Conservation (phyloP, 1,140 invertebrate species). For the Drosophila asahinai region DNA sequence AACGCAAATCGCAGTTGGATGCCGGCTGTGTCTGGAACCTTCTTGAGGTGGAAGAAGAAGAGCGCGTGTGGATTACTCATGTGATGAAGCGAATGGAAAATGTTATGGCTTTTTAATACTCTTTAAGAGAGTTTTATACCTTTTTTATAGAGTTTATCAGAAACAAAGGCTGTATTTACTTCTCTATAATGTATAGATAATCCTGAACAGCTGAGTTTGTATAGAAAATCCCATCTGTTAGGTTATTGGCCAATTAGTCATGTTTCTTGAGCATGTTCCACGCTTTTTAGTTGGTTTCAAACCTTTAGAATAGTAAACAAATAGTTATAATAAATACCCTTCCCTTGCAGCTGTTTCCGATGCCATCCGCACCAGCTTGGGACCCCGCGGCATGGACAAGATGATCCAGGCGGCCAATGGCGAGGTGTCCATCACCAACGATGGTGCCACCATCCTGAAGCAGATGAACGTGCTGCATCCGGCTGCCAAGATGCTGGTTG, state of each 20-base stretch:
- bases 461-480: slow-evolving; percentile 99
- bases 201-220: neutral
- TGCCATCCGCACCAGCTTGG: slow-evolving; percentile 99
- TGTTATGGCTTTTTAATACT: slow-evolving; percentile 16
- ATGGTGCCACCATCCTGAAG: slow-evolving; percentile 99
- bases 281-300: too few species aligned
- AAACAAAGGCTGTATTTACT: neutral
- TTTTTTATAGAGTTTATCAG: rapidly evolving
- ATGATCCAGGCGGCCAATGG: slow-evolving; percentile 99
- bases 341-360: slow-evolving; percentile 95
- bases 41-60: slow-evolving; percentile 65
- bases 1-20: slow-evolving; percentile 56
- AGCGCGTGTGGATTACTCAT: slow-evolving; percentile 66
- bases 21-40: slow-evolving; percentile 78
- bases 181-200: neutral
- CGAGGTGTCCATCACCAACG: slow-evolving; percentile 99
- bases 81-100: slow-evolving; percentile 51
- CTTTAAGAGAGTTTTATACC: neutral
- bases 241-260: slow-evolving; percentile 7
- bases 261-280: too few species aligned
- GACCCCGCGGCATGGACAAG: slow-evolving; percentile 99
- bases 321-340: neutral
- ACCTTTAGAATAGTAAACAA: neutral
- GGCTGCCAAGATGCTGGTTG: slow-evolving; percentile 99
- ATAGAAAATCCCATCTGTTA: neutral